Base-by-base conservation (phyloP, 2,797 vertebrate species). In the Tinamus major region DNA sequence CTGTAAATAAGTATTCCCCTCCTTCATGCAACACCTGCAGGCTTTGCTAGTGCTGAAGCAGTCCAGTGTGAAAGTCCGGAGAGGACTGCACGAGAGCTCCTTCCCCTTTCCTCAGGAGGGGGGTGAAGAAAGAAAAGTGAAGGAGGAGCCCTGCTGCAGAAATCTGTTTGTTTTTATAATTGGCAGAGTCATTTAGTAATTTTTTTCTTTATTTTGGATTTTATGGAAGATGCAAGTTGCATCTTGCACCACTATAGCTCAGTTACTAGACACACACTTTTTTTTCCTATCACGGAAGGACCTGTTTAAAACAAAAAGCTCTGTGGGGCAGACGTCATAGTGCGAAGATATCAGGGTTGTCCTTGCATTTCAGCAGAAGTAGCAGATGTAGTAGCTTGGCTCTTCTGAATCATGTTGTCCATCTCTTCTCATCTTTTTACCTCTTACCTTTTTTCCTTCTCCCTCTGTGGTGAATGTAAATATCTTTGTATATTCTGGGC, bases 311-410 rank as follows among this genome's bases (percentile, higher is more conserved):
- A 48, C 44, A 46, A 62, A 79, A 79, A 71, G 20, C 67, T 76
- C 31, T 74, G 44, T 80, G 33, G 70, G 67, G 33, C 20, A 61
- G 39, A 82, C 15, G 80, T 31, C 29, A 53, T 41, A 56, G 10
- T 35, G 70, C 19, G 17, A 62, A 61, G 14, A 49, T 86, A 74
- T 42, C 39, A 71, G 35, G 16, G 20, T 70, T 81, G 18, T 31
- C 16, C 44, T 80, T 89, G 20, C 14, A 29, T 83, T 94, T 93
- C 53, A 46, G 27, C 37, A 71, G 53, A 33, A 75, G 33, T 46
- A 87, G 61, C 15, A 83, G 39, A 75, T 27, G 5, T 29, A 2
- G 49, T 78, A 75, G 29, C 44, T 67, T 79, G 20, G 7, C 65
- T 71, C 13, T 91, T 27, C 56, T 89, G 27, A 6, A 12, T 79